These are phyloP conservation scores for Periparus ater DNA, from an alignment of 2,797 vertebrate species.

Conservation along the genomic window DNA sequence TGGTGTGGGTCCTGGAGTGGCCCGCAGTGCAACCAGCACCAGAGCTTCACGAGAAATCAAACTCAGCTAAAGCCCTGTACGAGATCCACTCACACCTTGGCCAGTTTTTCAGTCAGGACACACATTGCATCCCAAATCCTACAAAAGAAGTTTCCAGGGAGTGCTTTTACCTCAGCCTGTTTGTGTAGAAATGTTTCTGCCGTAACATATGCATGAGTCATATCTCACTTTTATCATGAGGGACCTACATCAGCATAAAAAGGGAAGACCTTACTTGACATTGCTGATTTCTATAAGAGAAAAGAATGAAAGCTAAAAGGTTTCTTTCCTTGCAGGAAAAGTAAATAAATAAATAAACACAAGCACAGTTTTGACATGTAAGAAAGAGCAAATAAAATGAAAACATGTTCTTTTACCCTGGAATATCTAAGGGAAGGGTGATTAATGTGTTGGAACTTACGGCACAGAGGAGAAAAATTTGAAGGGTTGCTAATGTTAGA, in stretches of 20 bases:
- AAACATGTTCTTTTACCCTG: neutral
- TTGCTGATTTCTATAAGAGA: neutral
- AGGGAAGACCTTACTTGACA: neutral
- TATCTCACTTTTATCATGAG: neutral
- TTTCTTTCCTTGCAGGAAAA: neutral
- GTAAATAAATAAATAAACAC: neutral
- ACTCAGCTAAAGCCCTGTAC: accelerated
- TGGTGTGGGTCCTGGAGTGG: no score
- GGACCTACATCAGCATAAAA: neutral
- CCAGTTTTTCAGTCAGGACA: neutral
- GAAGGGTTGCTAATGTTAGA: neutral
- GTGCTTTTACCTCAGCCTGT: neutral
- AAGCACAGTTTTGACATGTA: neutral
- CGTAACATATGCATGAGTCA: neutral
- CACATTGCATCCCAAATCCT: neutral
- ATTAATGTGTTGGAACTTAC: neutral
- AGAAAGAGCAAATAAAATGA: neutral
- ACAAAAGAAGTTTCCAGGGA: neutral
- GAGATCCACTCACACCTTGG: neutral
- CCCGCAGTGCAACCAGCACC: neutral
- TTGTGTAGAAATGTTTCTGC: neutral
- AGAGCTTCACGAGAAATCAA: neutral
- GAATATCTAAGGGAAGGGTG: neutral
- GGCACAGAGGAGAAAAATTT: neutral
- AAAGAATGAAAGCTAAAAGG: neutral